These are phyloP conservation scores for Sesia bembeciformis DNA, from an alignment of 2,888 invertebrate species.

Conservation along the genomic window DNA sequence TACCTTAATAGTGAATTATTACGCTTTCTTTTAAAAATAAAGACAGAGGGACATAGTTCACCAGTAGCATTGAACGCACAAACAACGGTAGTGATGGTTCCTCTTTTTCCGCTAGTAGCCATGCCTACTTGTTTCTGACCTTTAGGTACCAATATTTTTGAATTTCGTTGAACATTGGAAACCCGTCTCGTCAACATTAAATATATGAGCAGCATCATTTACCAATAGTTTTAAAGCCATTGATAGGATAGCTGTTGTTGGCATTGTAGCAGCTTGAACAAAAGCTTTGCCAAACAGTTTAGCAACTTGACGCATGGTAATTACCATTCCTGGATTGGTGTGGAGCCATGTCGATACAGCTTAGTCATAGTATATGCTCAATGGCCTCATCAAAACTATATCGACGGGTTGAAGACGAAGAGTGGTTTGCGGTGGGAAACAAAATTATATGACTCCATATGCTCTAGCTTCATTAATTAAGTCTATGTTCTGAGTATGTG, in stretches of 20 bases:
- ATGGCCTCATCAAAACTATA: neutral
- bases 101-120: conserved; percentile 17
- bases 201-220: too few relatives aligned
- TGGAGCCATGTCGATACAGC: conserved; percentile 16
- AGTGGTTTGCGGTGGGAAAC: neutral
- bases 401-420: neutral
- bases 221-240: too few relatives aligned
- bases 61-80: conserved; percentile 24
- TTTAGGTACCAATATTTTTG: conserved; percentile 10
- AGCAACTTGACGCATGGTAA: conserved; percentile 17
- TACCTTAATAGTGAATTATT: neutral
- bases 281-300: conserved; percentile 21
- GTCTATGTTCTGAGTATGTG: neutral
- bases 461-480: neutral
- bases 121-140: conserved; percentile 18
- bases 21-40: neutral
- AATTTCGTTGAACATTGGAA: conserved; percentile 7
- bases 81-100: conserved; percentile 17
- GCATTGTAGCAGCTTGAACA: conserved; percentile 15
- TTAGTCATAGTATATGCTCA: too few relatives aligned
- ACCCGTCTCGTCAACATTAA: conserved; percentile 14
- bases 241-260: too few relatives aligned
- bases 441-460: neutral
- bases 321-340: conserved; percentile 17
- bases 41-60: too few relatives aligned